Evolutionary conservation across 1,140 invertebrate genomes (phyloP).

Genomic region (Lepidostoma basale): DNA sequence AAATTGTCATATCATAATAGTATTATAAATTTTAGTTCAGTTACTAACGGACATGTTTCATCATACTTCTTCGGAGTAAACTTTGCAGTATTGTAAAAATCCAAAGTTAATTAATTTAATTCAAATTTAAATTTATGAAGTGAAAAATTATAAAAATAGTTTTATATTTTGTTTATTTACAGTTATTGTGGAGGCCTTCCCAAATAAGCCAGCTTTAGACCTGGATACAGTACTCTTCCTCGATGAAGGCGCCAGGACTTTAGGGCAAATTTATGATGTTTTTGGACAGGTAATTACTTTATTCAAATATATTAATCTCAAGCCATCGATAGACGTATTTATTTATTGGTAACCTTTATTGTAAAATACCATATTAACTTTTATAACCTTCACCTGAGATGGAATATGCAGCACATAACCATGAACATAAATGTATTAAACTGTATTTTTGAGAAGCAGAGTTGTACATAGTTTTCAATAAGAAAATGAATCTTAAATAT

Average conservation of each 20-base stretch:
- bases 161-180: slow-evolving; percentile 48
- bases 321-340: not conserved
- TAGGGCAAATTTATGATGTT: slow-evolving; percentile 89
- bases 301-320: slow-evolving; percentile 1
- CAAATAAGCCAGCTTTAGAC: slow-evolving; percentile 76
- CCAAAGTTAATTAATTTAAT: too few relatives aligned
- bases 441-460: too few relatives aligned
- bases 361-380: not conserved
- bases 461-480: not conserved
- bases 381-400: not conserved
- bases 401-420: not conserved
- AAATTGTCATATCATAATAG: too few relatives aligned
- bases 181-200: slow-evolving; percentile 75
- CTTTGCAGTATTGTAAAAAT: too few relatives aligned
- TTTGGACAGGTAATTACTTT: slow-evolving; percentile 70
- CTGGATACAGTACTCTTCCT: slow-evolving; percentile 85
- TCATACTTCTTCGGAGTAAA: too few relatives aligned
- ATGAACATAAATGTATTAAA: too few relatives aligned
- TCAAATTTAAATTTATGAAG: not conserved
- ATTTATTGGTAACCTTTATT: not conserved
- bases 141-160: not conserved
- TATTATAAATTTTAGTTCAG: too few relatives aligned
- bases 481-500: slow-evolving; percentile 3
- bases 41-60: too few relatives aligned
- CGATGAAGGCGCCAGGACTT: slow-evolving; percentile 70